These are phyloP conservation scores for Furnarius figulus DNA, from an alignment of 2,113 vertebrate species.

Conservation along the genomic window DNA sequence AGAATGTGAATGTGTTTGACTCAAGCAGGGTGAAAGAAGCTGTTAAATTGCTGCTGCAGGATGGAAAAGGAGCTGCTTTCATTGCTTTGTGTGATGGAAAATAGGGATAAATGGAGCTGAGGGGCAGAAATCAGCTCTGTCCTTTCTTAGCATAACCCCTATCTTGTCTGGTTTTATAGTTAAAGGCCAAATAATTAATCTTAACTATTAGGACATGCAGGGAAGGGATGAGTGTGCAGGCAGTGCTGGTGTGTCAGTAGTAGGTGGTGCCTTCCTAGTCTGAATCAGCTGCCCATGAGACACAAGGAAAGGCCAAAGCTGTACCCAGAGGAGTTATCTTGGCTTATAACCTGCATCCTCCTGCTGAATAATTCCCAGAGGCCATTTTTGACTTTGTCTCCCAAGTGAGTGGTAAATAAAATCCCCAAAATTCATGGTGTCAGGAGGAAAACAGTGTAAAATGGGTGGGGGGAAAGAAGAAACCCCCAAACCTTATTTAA, in stretches of 20 bases:
- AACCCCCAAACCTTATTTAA: background rate
- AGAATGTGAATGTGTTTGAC: background rate
- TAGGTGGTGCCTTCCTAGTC: background rate
- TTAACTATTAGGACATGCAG: background rate
- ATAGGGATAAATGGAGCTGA: background rate
- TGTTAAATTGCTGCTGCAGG: background rate
- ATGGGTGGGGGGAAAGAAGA: fast-evolving
- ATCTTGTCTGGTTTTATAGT: background rate
- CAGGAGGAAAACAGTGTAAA: background rate
- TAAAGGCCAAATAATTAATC: background rate
- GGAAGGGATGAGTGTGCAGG: background rate
- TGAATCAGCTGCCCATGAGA: background rate
- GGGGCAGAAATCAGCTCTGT: background rate
- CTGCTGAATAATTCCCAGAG: background rate
- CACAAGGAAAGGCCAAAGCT: background rate
- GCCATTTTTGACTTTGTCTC: background rate
- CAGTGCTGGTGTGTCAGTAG: background rate
- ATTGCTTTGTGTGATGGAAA: background rate
- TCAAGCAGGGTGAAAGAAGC: background rate
- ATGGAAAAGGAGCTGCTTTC: background rate
- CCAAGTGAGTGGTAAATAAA: fast-evolving
- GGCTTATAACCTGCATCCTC: background rate
- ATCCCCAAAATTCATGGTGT: background rate
- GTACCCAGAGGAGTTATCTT: background rate
- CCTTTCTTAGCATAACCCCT: background rate